These are phyloP conservation scores for Caenorhabditis inopinata DNA, from an alignment of 1,140 invertebrate species.

Conservation along the genomic window DNA sequence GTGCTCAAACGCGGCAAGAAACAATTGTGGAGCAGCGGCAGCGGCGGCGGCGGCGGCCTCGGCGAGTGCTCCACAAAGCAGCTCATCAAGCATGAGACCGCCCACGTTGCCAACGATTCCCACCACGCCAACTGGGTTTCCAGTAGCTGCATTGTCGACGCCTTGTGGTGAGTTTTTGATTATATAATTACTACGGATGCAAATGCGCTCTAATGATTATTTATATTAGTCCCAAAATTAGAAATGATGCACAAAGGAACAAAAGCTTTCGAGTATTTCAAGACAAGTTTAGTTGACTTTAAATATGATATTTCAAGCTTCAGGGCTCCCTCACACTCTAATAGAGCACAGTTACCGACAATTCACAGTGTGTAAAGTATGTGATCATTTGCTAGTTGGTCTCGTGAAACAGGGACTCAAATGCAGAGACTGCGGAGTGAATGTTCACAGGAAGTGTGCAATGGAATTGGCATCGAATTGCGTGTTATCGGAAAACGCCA, in stretches of 20 bases:
- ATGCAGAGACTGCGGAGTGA: conserved; percentile 65
- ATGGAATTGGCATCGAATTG: conserved; percentile 54
- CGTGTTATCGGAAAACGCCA: conserved; percentile 59
- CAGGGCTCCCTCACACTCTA: conserved; percentile 59
- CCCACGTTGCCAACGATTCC: conserved; percentile 13
- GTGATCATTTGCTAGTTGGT: conserved; percentile 64
- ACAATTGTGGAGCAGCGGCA: conserved; percentile 58
- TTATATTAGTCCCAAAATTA: no score
- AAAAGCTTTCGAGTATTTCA: no score
- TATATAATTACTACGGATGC: no score
- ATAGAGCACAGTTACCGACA: conserved; percentile 63
- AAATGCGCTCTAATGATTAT: no score
- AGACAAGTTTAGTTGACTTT: no score
- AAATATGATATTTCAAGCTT: background rate
- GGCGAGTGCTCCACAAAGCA: no score
- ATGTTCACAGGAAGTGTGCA: conserved; percentile 66
- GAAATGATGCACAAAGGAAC: no score
- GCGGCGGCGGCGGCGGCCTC: background rate
- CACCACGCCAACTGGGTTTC: background rate
- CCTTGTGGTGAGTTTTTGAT: conserved; percentile 10
- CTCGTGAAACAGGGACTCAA: conserved; percentile 63
- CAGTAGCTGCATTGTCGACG: background rate
- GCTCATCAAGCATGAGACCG: no score
- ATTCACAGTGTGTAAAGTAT: conserved; percentile 66
- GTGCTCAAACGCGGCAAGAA: conserved; percentile 63